Percentiles rank a stretch among this genome's conserved stretches.
Conservation (phyloP, 2,113 vertebrate genomes). For the Ictalurus punctatus region DNA sequence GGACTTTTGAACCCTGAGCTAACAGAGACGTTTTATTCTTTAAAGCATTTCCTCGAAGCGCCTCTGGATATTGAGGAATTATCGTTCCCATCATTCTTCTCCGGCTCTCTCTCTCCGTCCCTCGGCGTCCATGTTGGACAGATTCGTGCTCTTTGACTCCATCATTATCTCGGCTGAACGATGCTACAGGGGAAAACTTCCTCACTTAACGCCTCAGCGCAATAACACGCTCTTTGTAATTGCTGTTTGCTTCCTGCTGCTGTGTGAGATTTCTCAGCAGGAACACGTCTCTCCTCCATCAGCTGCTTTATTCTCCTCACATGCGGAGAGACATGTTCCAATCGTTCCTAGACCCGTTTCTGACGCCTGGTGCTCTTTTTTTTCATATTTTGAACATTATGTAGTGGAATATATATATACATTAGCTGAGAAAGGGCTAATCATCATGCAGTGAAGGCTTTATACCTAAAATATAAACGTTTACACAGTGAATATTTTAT, state of each 20-base stretch:
- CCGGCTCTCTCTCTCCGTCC: neutral
- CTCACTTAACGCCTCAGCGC: conserved; percentile 34
- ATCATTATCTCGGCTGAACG: conserved; percentile 33
- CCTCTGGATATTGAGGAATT: conserved; percentile 26
- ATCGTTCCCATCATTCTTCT: neutral
- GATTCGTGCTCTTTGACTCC: conserved; percentile 30
- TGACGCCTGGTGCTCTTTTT: neutral
- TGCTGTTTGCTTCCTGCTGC: conserved; percentile 56
- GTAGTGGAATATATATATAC: neutral
- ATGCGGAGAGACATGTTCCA: neutral
- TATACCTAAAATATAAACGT: neutral
- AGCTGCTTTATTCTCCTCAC: conserved; percentile 17
- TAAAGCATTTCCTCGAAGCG: neutral
- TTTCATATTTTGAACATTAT: neutral
- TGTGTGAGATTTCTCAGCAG: conserved; percentile 47
- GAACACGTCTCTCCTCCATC: conserved; percentile 11
- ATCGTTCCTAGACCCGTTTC: neutral
- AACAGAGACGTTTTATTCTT: neutral
- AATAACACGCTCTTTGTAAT: conserved; percentile 51
- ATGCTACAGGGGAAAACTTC: conserved; percentile 39
- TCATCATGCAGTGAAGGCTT: neutral
- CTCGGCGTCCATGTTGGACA: conserved; percentile 24
- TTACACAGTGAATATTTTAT: neutral
- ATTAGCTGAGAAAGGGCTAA: neutral
- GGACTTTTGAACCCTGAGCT: neutral